Conservation (phyloP, 2,888 invertebrate species). For the Hypselothyrea guttata region DNA sequence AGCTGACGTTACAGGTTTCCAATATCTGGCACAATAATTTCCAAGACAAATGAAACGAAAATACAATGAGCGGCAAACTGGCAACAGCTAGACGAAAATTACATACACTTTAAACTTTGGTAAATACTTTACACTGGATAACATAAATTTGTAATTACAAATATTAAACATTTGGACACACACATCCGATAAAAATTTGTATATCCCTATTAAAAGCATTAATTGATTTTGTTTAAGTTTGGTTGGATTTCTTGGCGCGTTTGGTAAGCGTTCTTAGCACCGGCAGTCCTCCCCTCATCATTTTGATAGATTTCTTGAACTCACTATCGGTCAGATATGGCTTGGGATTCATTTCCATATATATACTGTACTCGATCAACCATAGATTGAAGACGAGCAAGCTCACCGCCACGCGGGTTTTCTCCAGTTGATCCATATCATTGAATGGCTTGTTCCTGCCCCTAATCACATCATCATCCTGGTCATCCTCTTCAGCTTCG, state of each 20-base stretch:
- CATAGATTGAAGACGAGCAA: not conserved
- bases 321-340: not conserved
- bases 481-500: too few relatives aligned
- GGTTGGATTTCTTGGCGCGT: too few relatives aligned
- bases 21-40: slow-evolving; percentile 77
- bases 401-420: not conserved
- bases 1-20: slow-evolving; percentile 74
- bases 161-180: too few relatives aligned
- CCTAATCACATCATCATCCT: too few relatives aligned
- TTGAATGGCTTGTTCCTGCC: too few relatives aligned
- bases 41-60: slow-evolving; percentile 68
- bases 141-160: too few relatives aligned
- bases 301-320: not conserved
- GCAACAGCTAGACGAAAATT: slow-evolving; percentile 19
- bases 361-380: slow-evolving; percentile 3
- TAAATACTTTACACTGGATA: too few relatives aligned
- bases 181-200: too few relatives aligned
- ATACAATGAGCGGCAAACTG: slow-evolving; percentile 47
- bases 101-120: too few relatives aligned
- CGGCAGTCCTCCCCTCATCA: not conserved
- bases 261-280: too few relatives aligned
- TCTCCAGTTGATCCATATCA: not conserved
- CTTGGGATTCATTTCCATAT: not conserved
- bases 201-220: too few relatives aligned
- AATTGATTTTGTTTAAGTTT: too few relatives aligned